A percentile compares a stretch with the other conserved stretches of the same genome.
These are phyloP conservation scores for Arothron firmamentum DNA, from an alignment of 2,113 vertebrate species.

Conservation along the genomic window DNA sequence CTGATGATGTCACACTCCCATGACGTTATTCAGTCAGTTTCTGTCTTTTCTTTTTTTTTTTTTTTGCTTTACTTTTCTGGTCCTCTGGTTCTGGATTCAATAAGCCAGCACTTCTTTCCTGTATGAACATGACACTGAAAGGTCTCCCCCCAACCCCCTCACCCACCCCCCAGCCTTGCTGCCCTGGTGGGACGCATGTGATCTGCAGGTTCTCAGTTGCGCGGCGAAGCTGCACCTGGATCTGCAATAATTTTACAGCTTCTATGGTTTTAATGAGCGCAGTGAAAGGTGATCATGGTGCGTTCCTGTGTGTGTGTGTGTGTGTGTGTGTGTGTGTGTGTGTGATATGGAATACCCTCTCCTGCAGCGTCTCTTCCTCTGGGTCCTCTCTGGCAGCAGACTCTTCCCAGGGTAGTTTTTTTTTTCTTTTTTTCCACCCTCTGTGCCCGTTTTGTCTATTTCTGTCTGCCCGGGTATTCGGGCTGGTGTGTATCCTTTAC, in stretches of 20 bases:
- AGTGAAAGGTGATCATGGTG: slow-evolving; percentile 22
- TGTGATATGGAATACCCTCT: slow-evolving; percentile 58
- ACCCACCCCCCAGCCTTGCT: slow-evolving; percentile 40
- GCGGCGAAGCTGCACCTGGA: slow-evolving; percentile 30
- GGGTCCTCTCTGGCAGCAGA: slow-evolving; percentile 49
- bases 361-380: slow-evolving; percentile 56
- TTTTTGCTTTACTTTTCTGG: slow-evolving; percentile 7
- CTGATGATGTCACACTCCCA: neutral
- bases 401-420: slow-evolving; percentile 57
- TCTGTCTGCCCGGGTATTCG: slow-evolving; percentile 67
- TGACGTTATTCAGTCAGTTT: too few relatives aligned
- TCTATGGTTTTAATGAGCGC: slow-evolving; percentile 33
- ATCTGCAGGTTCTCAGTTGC: slow-evolving; percentile 52
- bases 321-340: slow-evolving; percentile 22
- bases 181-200: slow-evolving; percentile 40
- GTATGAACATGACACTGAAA: slow-evolving; percentile 66
- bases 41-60: neutral
- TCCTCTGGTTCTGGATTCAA: slow-evolving; percentile 29
- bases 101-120: slow-evolving; percentile 50
- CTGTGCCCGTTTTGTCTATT: slow-evolving; percentile 69
- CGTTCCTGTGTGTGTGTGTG: slow-evolving; percentile 22
- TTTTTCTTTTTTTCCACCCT: slow-evolving; percentile 67
- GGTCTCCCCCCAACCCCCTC: slow-evolving; percentile 28
- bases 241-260: slow-evolving; percentile 49
- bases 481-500: slow-evolving; percentile 72